Conservation (phyloP, 2,797 vertebrate species). For the Micrastur ruficollis region DNA sequence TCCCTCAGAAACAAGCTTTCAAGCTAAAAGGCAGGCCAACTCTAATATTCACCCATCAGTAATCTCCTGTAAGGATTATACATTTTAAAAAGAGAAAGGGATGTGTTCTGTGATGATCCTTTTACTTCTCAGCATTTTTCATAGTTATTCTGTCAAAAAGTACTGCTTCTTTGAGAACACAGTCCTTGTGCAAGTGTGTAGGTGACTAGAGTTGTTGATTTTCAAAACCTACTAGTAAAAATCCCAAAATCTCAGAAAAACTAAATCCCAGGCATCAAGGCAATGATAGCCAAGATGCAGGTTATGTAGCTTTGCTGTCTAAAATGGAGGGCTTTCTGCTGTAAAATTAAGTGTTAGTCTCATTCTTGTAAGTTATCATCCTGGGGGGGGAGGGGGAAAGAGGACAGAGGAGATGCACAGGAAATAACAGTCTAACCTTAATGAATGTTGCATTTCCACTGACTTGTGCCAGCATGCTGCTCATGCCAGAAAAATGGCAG, state of each 20-base stretch:
- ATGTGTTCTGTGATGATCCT: not conserved
- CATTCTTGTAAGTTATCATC: not conserved
- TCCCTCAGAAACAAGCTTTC: slow-evolving; percentile 4
- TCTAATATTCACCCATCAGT: not conserved
- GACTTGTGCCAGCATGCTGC: not conserved
- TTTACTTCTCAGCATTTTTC: not conserved
- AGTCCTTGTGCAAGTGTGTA: not conserved
- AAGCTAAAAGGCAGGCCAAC: not conserved
- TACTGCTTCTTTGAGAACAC: not conserved
- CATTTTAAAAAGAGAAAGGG: not conserved
- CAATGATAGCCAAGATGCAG: not conserved
- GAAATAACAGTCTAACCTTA: not conserved
- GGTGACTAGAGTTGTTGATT: not conserved
- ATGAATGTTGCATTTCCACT: slow-evolving; percentile 10
- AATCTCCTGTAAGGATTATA: not conserved
- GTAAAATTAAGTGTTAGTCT: not conserved
- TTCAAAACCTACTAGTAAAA: not conserved
- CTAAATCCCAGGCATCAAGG: not conserved
- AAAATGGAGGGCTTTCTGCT: not conserved
- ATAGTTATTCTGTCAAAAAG: not conserved
- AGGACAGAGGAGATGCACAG: not conserved
- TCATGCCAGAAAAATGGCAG: not conserved
- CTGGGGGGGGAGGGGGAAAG: not conserved
- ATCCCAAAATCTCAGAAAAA: not conserved
- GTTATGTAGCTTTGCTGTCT: not conserved